Evolutionary conservation across 1,140 invertebrate genomes (phyloP), one percentile per base, ranked within the genome.

Genomic region (Halesus radiatus): DNA sequence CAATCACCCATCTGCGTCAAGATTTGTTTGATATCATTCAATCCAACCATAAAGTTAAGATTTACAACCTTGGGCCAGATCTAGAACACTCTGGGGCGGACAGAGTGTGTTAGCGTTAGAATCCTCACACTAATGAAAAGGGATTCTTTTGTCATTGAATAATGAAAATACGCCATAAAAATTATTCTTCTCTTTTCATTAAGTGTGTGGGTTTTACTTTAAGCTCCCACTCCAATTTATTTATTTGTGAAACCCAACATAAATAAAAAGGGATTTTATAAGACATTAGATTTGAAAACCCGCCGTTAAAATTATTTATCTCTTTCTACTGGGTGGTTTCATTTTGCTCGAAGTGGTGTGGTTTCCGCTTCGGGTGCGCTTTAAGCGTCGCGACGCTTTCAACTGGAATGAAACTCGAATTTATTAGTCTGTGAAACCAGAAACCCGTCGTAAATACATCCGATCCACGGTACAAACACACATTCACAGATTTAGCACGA

Each of bases 351-450:
- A 45, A 52, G 32, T 18, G 52, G 45, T 29, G n/a, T 26, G 29
- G 45, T 18, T 56, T 29, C 37, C 5, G 37, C 10, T 62, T 32
- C 22, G 62, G 26, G 23, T 26, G 26, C 16, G 68, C 23, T 72
- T 72, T 64, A 52, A 64, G 74, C 32, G n/a, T 54, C 50, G 60
- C 80, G 18, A 26, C 22, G 68, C 81, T 82, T 72, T 79, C 77
- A 70, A 60, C 77, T 72, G 77, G 72, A 79, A 82, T 78, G 78
- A 80, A 79, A 73, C 66, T 64, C 50, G 73, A 82, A 82, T 82
- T 82, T 82, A 82, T 82, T 77, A 76, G 81, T 82, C 78, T 82
- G 78, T 68, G 81, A 80, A 80, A 82, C 81, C 81, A 82, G 78
- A 80, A 64, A 82, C 64, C 64, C 73, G 4, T 80, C 81, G 78